Conservation (phyloP, 2,888 invertebrate species). For the Volucella inanis region DNA sequence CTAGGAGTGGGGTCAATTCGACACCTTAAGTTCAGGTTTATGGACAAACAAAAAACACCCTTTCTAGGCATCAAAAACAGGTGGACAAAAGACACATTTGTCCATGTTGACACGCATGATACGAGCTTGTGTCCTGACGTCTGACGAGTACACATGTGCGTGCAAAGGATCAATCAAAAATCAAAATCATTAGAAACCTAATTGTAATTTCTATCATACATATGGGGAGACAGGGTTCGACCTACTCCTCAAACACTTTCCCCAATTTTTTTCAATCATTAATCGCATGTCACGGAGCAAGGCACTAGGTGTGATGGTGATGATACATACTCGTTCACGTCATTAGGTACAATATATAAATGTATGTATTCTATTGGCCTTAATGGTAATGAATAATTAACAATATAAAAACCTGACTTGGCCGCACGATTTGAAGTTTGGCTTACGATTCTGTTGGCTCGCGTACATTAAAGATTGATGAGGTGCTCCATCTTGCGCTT, state of each 20-base stretch:
- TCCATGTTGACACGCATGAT: constrained; percentile 56
- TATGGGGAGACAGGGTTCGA: constrained; percentile 25
- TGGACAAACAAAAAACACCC: neutral
- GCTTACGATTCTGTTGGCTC: too few relatives aligned
- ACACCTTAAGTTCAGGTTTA: constrained; percentile 2
- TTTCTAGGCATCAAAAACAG: constrained; percentile 13
- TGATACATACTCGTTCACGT: neutral
- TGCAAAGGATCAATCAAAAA: constrained; percentile 67
- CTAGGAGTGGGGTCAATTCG: neutral
- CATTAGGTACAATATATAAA: too few relatives aligned
- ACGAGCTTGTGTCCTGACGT: neutral
- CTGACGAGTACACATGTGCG: constrained; percentile 30
- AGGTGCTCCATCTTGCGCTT: too few relatives aligned
- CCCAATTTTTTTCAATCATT: neutral
- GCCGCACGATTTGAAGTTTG: too few relatives aligned
- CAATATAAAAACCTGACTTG: too few relatives aligned
- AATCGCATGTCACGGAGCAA: constrained; percentile 19
- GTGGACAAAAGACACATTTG: constrained; percentile 33
- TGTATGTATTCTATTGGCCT: neutral
- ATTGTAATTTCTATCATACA: constrained; percentile 38
- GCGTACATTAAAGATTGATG: too few relatives aligned
- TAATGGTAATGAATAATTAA: too few relatives aligned
- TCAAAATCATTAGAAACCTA: constrained; percentile 46
- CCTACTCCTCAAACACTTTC: constrained; percentile 1
- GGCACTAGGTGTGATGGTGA: constrained; percentile 22